phyloP scores from a whole-genome alignment of 2,888 invertebrate species.

The Drosophila ezoana region DNA sequence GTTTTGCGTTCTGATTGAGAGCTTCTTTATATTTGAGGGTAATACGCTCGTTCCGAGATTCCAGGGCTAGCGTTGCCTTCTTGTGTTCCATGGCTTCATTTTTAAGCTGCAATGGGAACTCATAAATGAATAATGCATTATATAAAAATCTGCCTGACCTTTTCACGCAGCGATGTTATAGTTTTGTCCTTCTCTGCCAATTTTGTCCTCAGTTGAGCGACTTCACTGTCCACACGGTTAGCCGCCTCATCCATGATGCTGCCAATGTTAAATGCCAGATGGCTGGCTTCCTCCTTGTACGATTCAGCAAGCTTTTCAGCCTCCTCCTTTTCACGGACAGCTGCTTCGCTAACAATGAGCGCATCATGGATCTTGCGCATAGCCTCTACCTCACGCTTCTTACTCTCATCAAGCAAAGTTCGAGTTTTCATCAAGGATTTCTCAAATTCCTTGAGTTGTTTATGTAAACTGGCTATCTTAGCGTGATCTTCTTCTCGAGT shows the following conservation, averaged over 20 bases:
- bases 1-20: slow-evolving; percentile 65
- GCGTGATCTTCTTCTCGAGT: slow-evolving; percentile 16
- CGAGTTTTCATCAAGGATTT: slow-evolving; percentile 84
- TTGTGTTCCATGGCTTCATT: slow-evolving; percentile 61
- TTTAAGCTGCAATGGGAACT: slow-evolving; percentile 42
- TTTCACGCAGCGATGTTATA: slow-evolving; percentile 85
- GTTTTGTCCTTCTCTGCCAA: slow-evolving; percentile 87
- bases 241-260: slow-evolving; percentile 87
- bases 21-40: slow-evolving; percentile 73
- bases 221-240: slow-evolving; percentile 87
- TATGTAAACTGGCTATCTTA: slow-evolving; percentile 64
- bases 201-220: slow-evolving; percentile 86
- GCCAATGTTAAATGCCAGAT: slow-evolving; percentile 86
- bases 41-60: slow-evolving; percentile 76
- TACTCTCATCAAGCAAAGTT: slow-evolving; percentile 83
- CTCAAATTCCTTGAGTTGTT: slow-evolving; percentile 83
- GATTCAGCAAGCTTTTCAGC: slow-evolving; percentile 86
- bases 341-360: slow-evolving; percentile 86
- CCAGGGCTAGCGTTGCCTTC: slow-evolving; percentile 77
- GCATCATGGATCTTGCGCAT: slow-evolving; percentile 87
- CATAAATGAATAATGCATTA: background rate
- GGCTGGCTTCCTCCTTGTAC: slow-evolving; percentile 86
- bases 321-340: slow-evolving; percentile 87
- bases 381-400: slow-evolving; percentile 85
- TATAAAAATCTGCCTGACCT: slow-evolving; percentile 61